These are phyloP conservation scores for Microtus oregoni DNA, from an alignment of 2,113 vertebrate species.

Conservation along the genomic window DNA sequence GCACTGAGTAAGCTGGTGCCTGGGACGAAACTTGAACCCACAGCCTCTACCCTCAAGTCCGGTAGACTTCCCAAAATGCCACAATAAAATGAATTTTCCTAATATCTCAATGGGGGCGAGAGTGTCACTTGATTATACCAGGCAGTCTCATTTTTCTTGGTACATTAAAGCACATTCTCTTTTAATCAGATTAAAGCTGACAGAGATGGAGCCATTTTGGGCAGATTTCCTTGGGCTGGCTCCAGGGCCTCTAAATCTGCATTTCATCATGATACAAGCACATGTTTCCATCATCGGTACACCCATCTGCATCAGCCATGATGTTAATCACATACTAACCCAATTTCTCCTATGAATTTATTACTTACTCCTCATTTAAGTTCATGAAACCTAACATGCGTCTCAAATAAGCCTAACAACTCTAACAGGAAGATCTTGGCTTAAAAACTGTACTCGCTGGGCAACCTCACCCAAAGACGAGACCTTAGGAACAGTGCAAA, in stretches of 20 bases:
- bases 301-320: constrained; percentile 86
- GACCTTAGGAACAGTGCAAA: neutral
- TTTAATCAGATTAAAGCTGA: constrained; percentile 89
- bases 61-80: neutral
- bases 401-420: constrained; percentile 77
- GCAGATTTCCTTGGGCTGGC: constrained; percentile 89
- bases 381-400: constrained; percentile 83
- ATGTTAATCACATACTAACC: constrained; percentile 90
- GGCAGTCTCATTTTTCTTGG: constrained; percentile 78
- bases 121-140: constrained; percentile 73
- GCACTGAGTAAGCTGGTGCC: neutral
- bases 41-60: neutral
- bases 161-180: constrained; percentile 69
- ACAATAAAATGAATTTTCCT: constrained; percentile 69
- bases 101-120: constrained; percentile 55
- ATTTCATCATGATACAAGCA: constrained; percentile 89
- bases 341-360: constrained; percentile 88
- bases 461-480: constrained; percentile 35
- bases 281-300: constrained; percentile 88
- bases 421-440: constrained; percentile 68
- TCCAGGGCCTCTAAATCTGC: constrained; percentile 89
- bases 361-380: constrained; percentile 89
- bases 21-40: constrained; percentile 46
- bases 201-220: constrained; percentile 87
- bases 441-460: neutral